Base-by-base conservation (phyloP, 2,113 vertebrate species). In the Rhynchomys soricoides region DNA sequence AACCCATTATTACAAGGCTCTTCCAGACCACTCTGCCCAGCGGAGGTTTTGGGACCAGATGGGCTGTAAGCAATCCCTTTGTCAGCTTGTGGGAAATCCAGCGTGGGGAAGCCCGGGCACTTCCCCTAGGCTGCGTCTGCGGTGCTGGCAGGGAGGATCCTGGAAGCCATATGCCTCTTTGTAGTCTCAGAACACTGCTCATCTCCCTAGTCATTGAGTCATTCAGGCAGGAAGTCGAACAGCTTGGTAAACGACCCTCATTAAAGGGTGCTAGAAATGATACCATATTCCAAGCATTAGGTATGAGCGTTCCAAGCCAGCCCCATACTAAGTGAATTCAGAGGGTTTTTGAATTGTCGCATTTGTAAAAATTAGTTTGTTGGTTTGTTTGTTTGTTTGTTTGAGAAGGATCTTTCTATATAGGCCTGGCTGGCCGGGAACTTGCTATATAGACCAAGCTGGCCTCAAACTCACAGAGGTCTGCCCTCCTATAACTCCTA, bases 21-120 rank as follows among this genome's bases (percentile, higher is more conserved):
- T 98, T 94, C 93, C 2, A 97, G 97, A 93, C 97, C 96, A 96
- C 97, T 98, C 93, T 95, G 57, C 96, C 98, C 98, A 97, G 96
- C 91, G 87, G 97, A 97, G 97, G 97, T 96, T 98, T 98, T 92
- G 66, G 68, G 97, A 98, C 97, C 98, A 98, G 98, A 95, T 97
- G 95, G 96, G 96, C 97, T 98, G 96, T 0, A 68, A 97, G 98
- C 97, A 96, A 98, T 98, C 97, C 98, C 96, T 93, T 97, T 95
- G 98, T 98, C 97, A 97, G 98, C 90, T 94, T 90, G 91, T 43
- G 86, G 92, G 5, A 0, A 94, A 85, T 59, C 86, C 26, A 52
- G 96, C 57, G 0, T 52, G 66, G 97, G 90, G 96, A 96, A 96
- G 45, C 22, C 13, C 94, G 87, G 97, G 97, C 96, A 98, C 10